Conservation (phyloP, 2,113 vertebrate species). For the Casuarius casuarius region DNA sequence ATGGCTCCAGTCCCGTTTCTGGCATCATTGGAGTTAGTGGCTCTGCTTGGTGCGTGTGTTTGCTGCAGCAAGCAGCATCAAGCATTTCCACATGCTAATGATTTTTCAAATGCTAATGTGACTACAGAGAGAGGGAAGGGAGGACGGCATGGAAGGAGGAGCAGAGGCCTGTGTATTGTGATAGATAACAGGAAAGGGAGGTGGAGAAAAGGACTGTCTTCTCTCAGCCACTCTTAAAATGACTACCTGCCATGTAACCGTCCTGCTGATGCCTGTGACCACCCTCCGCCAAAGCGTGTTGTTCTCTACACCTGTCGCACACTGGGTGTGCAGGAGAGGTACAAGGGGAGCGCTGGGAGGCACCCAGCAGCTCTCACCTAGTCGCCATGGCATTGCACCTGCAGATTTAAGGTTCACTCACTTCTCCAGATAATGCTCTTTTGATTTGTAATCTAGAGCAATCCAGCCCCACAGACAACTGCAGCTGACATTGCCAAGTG, state of each 20-base stretch:
- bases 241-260: neutral
- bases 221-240: neutral
- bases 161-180: neutral
- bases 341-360: too few relatives aligned
- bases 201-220: neutral
- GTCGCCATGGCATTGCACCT: too few relatives aligned
- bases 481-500: neutral
- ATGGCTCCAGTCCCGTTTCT: neutral
- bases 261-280: accelerated
- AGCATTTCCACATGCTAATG: neutral
- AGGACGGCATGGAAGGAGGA: neutral
- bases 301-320: neutral
- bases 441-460: neutral
- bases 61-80: neutral
- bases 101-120: neutral
- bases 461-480: neutral
- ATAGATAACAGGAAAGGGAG: neutral
- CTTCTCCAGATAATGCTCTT: neutral
- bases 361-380: too few relatives aligned
- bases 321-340: neutral
- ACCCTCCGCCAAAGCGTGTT: neutral
- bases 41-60: accelerated
- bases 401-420: too few relatives aligned
- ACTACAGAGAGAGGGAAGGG: accelerated
- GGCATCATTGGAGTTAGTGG: neutral